Evolutionary conservation across 2,888 invertebrate species (phyloP).

Genomic region (Scaptomyza reducta): DNA sequence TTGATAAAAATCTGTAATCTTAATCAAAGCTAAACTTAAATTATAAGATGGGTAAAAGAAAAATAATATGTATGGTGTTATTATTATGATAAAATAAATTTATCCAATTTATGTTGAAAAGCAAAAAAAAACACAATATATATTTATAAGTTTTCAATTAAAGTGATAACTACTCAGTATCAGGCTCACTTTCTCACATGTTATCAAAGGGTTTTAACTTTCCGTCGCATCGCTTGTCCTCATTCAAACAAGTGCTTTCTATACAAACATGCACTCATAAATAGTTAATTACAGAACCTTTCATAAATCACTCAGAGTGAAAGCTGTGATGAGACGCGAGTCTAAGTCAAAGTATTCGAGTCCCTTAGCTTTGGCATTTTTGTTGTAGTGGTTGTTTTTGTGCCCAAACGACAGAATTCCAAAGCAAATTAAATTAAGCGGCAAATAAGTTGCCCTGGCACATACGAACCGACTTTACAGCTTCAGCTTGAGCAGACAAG

Average conservation of each 20-base stretch:
- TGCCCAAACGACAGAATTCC: conserved; percentile 62
- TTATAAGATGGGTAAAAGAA: too few species aligned
- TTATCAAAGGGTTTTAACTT: neutral
- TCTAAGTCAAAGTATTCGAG: conserved; percentile 35
- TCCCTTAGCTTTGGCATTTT: conserved; percentile 6
- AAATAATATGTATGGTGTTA: too few species aligned
- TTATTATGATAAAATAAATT: too few species aligned
- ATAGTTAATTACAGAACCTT: conserved; percentile 76
- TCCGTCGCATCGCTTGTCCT: conserved; percentile 5
- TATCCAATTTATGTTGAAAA: too few species aligned
- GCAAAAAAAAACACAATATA: too few species aligned
- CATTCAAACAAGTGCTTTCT: conserved; percentile 36
- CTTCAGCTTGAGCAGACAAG: conserved; percentile 8
- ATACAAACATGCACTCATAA: conserved; percentile 49
- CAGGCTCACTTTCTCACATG: neutral
- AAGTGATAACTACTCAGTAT: neutral
- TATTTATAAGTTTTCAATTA: too few species aligned
- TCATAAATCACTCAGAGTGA: conserved; percentile 71
- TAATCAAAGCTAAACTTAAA: too few species aligned
- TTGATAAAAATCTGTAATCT: too few species aligned
- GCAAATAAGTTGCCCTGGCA: conserved; percentile 76
- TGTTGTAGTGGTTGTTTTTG: conserved; percentile 19
- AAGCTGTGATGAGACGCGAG: conserved; percentile 18
- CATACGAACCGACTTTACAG: conserved; percentile 63
- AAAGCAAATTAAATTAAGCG: conserved; percentile 79